These are phyloP conservation scores for Phoeniculus purpureus DNA, from an alignment of 2,797 vertebrate genomes.

Conservation along the genomic window DNA sequence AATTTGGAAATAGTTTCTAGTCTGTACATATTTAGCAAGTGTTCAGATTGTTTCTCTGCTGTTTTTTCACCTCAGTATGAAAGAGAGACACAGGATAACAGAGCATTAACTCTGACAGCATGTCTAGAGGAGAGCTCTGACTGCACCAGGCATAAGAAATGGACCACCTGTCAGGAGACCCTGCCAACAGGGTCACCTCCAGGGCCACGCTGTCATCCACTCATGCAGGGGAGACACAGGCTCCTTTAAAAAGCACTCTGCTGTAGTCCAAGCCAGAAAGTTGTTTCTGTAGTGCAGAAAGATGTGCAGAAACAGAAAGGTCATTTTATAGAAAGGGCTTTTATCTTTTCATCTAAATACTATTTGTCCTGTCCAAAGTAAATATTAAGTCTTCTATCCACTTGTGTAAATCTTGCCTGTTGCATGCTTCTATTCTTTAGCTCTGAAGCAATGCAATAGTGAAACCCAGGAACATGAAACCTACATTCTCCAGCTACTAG, in stretches of 20 bases:
- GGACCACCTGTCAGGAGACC: neutral
- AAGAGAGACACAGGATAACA: neutral
- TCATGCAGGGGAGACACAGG: rapidly evolving
- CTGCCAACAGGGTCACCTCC: neutral
- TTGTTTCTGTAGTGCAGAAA: neutral
- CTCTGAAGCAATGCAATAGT: neutral
- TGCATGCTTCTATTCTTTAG: neutral
- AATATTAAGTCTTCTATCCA: neutral
- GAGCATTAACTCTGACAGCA: neutral
- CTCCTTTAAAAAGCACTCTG: neutral
- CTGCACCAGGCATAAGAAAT: neutral
- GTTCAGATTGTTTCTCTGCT: neutral
- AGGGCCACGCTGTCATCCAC: neutral
- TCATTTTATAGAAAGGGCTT: neutral
- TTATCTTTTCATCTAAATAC: neutral
- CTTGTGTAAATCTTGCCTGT: neutral
- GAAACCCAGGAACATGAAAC: neutral
- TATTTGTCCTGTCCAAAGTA: neutral
- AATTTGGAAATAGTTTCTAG: neutral
- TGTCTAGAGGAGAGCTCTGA: neutral
- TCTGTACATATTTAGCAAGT: neutral
- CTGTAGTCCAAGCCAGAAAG: rapidly evolving
- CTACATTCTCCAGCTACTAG: neutral
- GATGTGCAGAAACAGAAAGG: neutral
- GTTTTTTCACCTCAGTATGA: neutral